Evolutionary conservation across 2,797 vertebrate genomes (phyloP), one percentile per base, ranked within the genome.

Genomic region (Netta rufina): DNA sequence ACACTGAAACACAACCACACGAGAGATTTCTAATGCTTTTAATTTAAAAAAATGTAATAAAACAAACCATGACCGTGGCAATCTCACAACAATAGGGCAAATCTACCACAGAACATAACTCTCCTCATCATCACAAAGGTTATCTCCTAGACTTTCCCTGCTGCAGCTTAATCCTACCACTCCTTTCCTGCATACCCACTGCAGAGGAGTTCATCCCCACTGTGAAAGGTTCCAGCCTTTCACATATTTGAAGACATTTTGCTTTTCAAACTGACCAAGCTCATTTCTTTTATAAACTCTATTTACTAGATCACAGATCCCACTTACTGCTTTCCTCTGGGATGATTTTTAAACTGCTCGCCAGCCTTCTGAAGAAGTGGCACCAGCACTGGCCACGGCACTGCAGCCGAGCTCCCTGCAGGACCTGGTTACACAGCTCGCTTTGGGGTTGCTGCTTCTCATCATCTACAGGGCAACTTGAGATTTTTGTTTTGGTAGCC

Each of bases 11-110:
- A 53, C 0, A 1, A 76, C 11, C 58, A 53, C 25, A 18, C 38
- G 33, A 51, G 49, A 83, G 18, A 54, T 0, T 0, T 15, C 39
- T 49, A 51, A 49, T 25, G 24, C 24, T 49, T 49, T 49, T 49
- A 49, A 53, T 53, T 53, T 6, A 6, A 17, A 36, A 49, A 47
- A 36, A 16, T 28, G 8, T 53, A 51, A 36, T 20, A 51, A 16
- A 8, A 51, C 28, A 4, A 82, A 86, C 15, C 2, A 0, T 4
- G 18, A 45, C 6, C 0, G 1, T 0, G 8, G 21, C 22, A 8
- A 65, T 19, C 60, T 87, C 62, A 41, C 62, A 76, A n/a, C n/a
- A 2, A 47, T 9, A 6, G 30, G 36, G 21, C 2, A 53, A 5
- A 61, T 17, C 8, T 25, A 56, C 27, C 32, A 25, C 54, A 58